Percentiles rank a stretch among this genome's conserved stretches.
phyloP scores from a whole-genome alignment of 2,888 invertebrate species.

The Pyrrhia umbra region DNA sequence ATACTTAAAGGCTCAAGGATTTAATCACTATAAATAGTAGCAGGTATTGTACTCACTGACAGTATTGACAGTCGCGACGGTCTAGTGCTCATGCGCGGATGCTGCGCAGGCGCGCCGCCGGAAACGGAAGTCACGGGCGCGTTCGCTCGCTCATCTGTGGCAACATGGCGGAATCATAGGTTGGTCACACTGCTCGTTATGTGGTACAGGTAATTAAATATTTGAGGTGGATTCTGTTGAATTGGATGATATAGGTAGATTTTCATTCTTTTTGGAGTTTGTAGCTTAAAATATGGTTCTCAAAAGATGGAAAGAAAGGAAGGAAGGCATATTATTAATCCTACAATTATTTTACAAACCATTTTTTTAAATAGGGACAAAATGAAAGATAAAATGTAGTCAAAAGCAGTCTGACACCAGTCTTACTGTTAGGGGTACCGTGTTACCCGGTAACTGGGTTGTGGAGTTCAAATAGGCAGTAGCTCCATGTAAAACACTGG shows the following conservation, averaged over 20 bases:
- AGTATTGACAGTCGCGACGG: conserved; percentile 75
- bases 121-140: conserved; percentile 89
- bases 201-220: conserved; percentile 54
- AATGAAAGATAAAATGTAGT: no score
- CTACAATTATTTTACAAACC: no score
- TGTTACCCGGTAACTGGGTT: no score
- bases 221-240: conserved; percentile 18
- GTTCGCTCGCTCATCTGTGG: conserved; percentile 87
- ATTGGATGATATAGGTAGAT: not conserved
- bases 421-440: no score
- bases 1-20: conserved; percentile 45
- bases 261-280: not conserved
- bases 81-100: conserved; percentile 82
- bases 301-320: not conserved
- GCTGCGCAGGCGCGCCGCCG: conserved; percentile 89
- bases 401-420: no score
- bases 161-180: conserved; percentile 85
- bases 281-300: no score
- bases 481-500: no score
- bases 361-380: no score
- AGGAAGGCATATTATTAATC: not conserved
- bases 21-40: conserved; percentile 61
- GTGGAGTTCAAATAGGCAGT: no score
- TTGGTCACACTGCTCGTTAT: conserved; percentile 73
- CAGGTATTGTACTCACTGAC: conserved; percentile 64